Evolutionary conservation across 2,113 vertebrate species (phyloP), one percentile per base, ranked within the genome.

Genomic region (Platycercus adscitus): DNA sequence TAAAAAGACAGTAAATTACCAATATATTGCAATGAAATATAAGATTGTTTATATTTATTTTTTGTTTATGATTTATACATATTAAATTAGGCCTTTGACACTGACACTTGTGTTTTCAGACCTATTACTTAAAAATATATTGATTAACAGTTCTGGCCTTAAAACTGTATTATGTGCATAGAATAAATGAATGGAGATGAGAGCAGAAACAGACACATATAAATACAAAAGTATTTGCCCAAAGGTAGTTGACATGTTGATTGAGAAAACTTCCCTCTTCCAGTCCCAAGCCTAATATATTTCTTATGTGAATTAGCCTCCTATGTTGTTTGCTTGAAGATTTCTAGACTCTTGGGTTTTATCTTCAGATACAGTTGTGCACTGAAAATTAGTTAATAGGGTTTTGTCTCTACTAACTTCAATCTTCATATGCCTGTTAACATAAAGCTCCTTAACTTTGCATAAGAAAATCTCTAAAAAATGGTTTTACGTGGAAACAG

Each of bases 401-500:
- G 78, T 31, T 35, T 29, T 70, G 23, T 25, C n/a, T 80, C 17
- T 65, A 31, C 15, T 44, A 13, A 60, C 13, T 89, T 81, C 35
- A 52, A 3, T 55, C 41, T n/a, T 16, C 73, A 24, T 41, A 7
- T 39, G 13, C 11, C 46, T 85, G 6, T 52, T 69, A 80, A 28
- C 18, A 55, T 17, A 79, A 65, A 79, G 7, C 1, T 25, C 13
- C 29, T 76, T 70, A 41, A 31, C 6, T 73, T 71, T 35, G 63
- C n/a, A 29, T 13, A 33, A 17, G 16, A 91, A 78, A 80, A 53
- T 31, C 8, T 68, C n/a, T 50, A 49, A 35, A 24, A 68, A 29
- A 16, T 43, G 10, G 9, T 26, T 66, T 79, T 52, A 44, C 0
- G 0, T 47, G 26, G 16, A 68, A 91, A 64, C 3, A 16, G 9